phyloP scores from a whole-genome alignment of 2,113 vertebrate species.

The Sarotherodon lohbergeri region DNA sequence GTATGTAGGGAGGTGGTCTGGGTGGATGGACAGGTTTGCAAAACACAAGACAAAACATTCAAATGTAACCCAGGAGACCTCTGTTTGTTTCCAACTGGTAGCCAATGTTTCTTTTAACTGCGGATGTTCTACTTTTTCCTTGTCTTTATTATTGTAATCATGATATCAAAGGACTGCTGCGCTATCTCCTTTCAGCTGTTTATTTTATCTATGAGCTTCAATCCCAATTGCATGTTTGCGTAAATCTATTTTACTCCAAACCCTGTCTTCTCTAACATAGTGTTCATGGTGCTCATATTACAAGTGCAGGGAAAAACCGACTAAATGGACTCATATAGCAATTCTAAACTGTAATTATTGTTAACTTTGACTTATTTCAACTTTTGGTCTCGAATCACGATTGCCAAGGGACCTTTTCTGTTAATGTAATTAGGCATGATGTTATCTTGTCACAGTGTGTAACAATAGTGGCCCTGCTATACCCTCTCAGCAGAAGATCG shows the following conservation, averaged over 20 bases:
- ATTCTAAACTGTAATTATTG: neutral
- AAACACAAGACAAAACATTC: neutral
- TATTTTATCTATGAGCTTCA: neutral
- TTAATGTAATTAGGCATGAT: conserved; percentile 34
- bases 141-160: neutral
- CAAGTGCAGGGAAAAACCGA: neutral
- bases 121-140: neutral
- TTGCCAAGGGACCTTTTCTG: conserved; percentile 17
- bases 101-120: neutral
- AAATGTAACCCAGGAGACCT: neutral
- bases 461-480: neutral
- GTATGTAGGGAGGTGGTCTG: neutral
- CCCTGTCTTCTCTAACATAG: neutral
- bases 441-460: conserved; percentile 11
- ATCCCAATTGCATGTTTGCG: neutral
- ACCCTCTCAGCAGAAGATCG: conserved; percentile 3
- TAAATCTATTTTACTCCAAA: neutral
- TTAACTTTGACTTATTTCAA: neutral
- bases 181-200: neutral
- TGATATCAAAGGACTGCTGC: neutral
- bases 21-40: neutral
- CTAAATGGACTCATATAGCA: neutral
- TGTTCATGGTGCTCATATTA: neutral
- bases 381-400: neutral
- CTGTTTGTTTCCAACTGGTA: neutral